A percentile compares a stretch with the other conserved stretches of the same genome.
Conservation (phyloP, 2,888 invertebrate species). For the Altica lythri region DNA sequence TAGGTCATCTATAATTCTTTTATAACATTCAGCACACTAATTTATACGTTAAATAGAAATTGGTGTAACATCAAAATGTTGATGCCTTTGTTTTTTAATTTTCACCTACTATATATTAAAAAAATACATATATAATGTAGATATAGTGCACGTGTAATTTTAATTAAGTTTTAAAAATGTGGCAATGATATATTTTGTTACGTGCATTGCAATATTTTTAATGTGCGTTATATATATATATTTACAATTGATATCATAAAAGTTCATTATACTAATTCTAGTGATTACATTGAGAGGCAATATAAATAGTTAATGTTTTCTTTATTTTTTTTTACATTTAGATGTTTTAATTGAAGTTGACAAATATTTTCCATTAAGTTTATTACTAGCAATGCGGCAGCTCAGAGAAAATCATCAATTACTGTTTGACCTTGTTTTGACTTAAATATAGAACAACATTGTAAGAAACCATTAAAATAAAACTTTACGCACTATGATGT, state of each 20-base stretch:
- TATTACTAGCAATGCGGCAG: conserved; percentile 21
- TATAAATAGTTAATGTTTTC: conserved; percentile 22
- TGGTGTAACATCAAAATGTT: too few relatives aligned
- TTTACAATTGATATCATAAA: background rate
- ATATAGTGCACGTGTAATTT: too few relatives aligned
- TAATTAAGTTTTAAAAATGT: too few relatives aligned
- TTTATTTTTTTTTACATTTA: background rate
- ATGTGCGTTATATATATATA: too few relatives aligned
- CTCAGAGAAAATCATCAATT: conserved; percentile 29
- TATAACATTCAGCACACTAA: too few relatives aligned
- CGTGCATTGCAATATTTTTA: too few relatives aligned
- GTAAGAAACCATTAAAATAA: background rate
- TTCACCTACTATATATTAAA: too few relatives aligned
- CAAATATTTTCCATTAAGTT: conserved; percentile 39
- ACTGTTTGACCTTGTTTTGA: conserved; percentile 32
- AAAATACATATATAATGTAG: too few relatives aligned
- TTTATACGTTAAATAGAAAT: too few relatives aligned
- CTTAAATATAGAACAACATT: conserved; percentile 28
- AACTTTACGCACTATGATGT: background rate
- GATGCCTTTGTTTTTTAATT: too few relatives aligned
- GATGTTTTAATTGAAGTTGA: conserved; percentile 26
- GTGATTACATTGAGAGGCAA: conserved; percentile 5
- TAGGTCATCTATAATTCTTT: too few relatives aligned
- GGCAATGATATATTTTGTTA: too few relatives aligned
- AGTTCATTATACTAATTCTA: conserved; percentile 16